A percentile compares a stretch with the other conserved stretches of the same genome.
Conservation (phyloP, 1,140 invertebrate genomes). For the Drosophila auraria region DNA sequence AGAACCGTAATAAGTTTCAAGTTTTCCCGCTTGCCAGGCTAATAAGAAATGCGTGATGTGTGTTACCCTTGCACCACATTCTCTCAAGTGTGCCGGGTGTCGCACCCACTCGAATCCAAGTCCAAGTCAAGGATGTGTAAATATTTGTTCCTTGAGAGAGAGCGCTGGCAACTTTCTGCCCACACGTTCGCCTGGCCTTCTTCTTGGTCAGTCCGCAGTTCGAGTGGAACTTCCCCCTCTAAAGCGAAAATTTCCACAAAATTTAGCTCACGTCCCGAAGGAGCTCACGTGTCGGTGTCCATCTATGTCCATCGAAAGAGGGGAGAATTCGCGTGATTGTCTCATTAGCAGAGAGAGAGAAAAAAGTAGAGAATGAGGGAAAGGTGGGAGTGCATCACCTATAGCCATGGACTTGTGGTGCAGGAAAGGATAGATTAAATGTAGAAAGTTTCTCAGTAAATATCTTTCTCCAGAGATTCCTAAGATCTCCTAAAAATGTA, state of each 20-base stretch:
- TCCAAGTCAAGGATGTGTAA: conserved; percentile 40
- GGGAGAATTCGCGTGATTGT: conserved; percentile 17
- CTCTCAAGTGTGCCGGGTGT: conserved; percentile 18
- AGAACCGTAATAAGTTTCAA: conserved; percentile 61
- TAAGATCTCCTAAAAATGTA: too few relatives aligned
- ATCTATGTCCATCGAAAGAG: neutral
- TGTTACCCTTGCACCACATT: conserved; percentile 36
- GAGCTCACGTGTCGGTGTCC: conserved; percentile 17
- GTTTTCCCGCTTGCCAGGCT: conserved; percentile 54
- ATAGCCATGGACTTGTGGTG: too few relatives aligned
- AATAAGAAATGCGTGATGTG: conserved; percentile 79
- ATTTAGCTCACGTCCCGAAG: conserved; percentile 24
- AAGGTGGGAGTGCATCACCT: neutral
- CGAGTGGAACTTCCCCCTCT: conserved; percentile 6
- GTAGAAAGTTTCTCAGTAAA: too few relatives aligned
- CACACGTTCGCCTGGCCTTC: conserved; percentile 15
- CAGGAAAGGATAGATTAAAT: too few relatives aligned
- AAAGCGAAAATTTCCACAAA: conserved; percentile 13
- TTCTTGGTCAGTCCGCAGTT: conserved; percentile 36
- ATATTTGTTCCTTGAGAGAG: conserved; percentile 68
- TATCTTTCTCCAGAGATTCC: too few relatives aligned
- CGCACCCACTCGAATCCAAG: conserved; percentile 19
- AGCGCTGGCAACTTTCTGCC: conserved; percentile 55
- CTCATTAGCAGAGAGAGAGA: conserved; percentile 25
- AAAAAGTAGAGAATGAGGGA: neutral